Conservation (phyloP, 2,113 vertebrate genomes). For the Crocuta crocuta region DNA sequence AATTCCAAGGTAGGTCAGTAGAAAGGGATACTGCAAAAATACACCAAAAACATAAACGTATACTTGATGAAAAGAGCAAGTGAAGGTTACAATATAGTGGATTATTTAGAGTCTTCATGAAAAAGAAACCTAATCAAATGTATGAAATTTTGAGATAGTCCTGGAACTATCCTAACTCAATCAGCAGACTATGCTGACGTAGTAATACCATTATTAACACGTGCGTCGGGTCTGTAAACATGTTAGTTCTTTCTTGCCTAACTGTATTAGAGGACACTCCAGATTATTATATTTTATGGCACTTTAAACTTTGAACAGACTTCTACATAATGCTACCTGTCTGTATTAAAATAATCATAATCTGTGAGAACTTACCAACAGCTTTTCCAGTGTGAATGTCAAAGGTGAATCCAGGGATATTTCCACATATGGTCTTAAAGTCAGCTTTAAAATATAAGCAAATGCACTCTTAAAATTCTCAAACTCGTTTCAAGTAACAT, state of each 20-base stretch:
- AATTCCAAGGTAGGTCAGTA: neutral
- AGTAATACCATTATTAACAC: neutral
- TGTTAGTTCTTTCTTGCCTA: neutral
- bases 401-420: slow-evolving; percentile 92
- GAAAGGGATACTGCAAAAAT: neutral
- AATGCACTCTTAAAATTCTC: slow-evolving; percentile 32
- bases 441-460: slow-evolving; percentile 84
- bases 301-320: neutral
- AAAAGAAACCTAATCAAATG: neutral
- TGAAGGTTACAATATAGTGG: neutral
- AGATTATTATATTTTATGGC: neutral
- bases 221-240: neutral
- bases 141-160: neutral
- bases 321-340: neutral
- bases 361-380: slow-evolving; percentile 88
- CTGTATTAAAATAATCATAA: slow-evolving; percentile 21
- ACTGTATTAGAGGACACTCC: neutral
- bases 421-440: slow-evolving; percentile 90
- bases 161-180: neutral
- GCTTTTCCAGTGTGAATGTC: slow-evolving; percentile 93
- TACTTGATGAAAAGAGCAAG: neutral
- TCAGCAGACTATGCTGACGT: neutral
- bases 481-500: slow-evolving; percentile 49
- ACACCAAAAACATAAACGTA: neutral
- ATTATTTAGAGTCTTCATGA: neutral